Percentiles rank a stretch among this genome's conserved stretches.
Evolutionary conservation across 2,797 vertebrate genomes (phyloP).

Genomic region (Anolis apletophallus): DNA sequence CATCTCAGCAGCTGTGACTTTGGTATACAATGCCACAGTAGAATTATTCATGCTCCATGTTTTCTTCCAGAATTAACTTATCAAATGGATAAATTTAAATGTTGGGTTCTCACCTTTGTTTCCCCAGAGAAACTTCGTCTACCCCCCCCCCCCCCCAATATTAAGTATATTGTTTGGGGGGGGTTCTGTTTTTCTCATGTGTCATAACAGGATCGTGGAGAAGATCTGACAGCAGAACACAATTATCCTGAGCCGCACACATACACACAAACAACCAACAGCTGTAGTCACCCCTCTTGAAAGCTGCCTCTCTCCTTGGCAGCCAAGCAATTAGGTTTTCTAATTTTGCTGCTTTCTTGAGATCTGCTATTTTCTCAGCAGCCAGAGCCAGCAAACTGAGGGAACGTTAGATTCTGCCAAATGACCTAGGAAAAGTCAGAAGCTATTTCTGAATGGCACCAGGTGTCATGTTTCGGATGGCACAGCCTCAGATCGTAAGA

Average conservation of each 20-base stretch:
- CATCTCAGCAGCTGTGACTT: background rate
- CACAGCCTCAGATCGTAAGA: background rate
- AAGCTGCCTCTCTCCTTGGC: conserved; percentile 11
- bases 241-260: conserved; percentile 28
- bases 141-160: background rate
- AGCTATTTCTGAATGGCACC: conserved; percentile 40
- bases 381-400: background rate
- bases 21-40: background rate
- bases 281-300: conserved; percentile 11
- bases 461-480: conserved; percentile 24
- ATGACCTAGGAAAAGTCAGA: conserved; percentile 16
- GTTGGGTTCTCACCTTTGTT: conserved; percentile 3
- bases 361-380: conserved; percentile 3
- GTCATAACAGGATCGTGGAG: conserved; percentile 25
- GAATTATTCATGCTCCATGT: background rate
- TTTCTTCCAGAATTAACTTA: conserved; percentile 4
- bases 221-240: conserved; percentile 36
- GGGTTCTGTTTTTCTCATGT: conserved; percentile 6
- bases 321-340: conserved; percentile 26
- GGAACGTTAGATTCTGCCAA: conserved; percentile 13
- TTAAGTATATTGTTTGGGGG: conserved; percentile 34
- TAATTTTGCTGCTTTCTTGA: conserved; percentile 16
- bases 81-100: background rate
- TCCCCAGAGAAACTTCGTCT: conserved; percentile 11
- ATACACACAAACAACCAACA: background rate